A percentile compares a stretch with the other conserved stretches of the same genome.
phyloP scores from a whole-genome alignment of 1,140 invertebrate genomes.

The Eumeta japonica region DNA sequence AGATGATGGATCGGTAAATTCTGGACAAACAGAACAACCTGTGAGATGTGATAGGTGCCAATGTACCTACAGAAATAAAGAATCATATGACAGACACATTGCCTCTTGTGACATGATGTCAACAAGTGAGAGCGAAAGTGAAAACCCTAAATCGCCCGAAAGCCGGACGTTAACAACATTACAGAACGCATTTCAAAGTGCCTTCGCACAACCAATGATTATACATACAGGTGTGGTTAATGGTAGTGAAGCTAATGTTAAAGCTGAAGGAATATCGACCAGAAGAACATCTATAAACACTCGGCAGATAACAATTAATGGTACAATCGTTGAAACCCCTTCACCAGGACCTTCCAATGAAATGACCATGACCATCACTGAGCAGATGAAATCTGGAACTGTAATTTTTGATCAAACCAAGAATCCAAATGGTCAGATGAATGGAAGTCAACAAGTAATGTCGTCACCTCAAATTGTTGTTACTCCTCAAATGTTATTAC shows the following conservation, averaged over 20 bases:
- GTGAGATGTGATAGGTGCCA: slow-evolving; percentile 86
- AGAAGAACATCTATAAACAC: slow-evolving; percentile 54
- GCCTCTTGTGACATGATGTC: slow-evolving; percentile 74
- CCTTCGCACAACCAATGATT: slow-evolving; percentile 52
- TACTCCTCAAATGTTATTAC: slow-evolving; percentile 49
- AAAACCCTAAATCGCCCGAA: slow-evolving; percentile 57
- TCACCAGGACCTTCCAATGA: slow-evolving; percentile 52
- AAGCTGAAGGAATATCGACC: slow-evolving; percentile 47
- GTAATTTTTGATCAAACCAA: slow-evolving; percentile 50
- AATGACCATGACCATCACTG: slow-evolving; percentile 53
- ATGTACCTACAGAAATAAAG: slow-evolving; percentile 83
- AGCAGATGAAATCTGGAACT: slow-evolving; percentile 51
- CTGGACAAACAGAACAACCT: slow-evolving; percentile 62
- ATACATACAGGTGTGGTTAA: slow-evolving; percentile 49
- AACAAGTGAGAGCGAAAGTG: slow-evolving; percentile 73
- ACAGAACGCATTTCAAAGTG: slow-evolving; percentile 52
- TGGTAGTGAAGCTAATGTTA: slow-evolving; percentile 44
- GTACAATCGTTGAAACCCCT: slow-evolving; percentile 54
- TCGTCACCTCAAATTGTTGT: slow-evolving; percentile 55
- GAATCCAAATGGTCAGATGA: slow-evolving; percentile 45
- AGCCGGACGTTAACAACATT: slow-evolving; percentile 52
- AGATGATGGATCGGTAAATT: slow-evolving; percentile 33
- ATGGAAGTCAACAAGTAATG: slow-evolving; percentile 44
- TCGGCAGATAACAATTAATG: slow-evolving; percentile 55
- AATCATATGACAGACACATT: slow-evolving; percentile 82